A percentile compares a stretch with the other conserved stretches of the same genome.
These are phyloP conservation scores for Caradrina kadenii DNA, from an alignment of 2,888 invertebrate species.

Conservation along the genomic window DNA sequence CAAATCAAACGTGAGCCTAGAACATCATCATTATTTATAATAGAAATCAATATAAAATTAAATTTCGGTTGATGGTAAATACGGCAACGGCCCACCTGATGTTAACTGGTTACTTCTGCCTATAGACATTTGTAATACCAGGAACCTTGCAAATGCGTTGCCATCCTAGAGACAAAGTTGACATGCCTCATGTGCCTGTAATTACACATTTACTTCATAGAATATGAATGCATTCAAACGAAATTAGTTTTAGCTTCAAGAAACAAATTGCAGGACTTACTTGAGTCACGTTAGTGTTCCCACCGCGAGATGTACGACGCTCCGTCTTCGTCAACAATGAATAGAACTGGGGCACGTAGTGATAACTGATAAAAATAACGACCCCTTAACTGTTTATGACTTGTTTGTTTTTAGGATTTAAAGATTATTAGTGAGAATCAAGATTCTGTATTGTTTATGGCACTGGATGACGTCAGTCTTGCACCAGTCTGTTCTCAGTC, in stretches of 20 bases:
- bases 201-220: background rate
- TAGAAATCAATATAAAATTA: no score
- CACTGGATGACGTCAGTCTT: background rate
- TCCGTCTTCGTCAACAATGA: constrained; percentile 23
- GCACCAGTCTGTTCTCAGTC: background rate
- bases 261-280: constrained; percentile 8
- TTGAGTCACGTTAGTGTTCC: constrained; percentile 7
- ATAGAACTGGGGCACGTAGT: constrained; percentile 35
- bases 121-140: no score
- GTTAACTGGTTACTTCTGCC: no score
- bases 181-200: no score
- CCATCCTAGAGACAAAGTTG: no score
- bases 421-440: constrained; percentile 1
- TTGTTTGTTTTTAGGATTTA: constrained; percentile 25
- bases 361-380: constrained; percentile 35
- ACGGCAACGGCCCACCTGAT: no score
- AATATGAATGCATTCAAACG: constrained; percentile 7
- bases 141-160: no score
- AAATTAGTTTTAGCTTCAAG: constrained; percentile 15
- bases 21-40: no score
- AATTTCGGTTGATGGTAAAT: no score
- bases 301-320: constrained; percentile 8
- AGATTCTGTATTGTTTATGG: constrained; percentile 7
- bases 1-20: no score
- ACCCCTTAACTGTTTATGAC: constrained; percentile 18